These are phyloP conservation scores for Typhlomys cinereus DNA, from an alignment of 2,113 vertebrate species.

Conservation along the genomic window DNA sequence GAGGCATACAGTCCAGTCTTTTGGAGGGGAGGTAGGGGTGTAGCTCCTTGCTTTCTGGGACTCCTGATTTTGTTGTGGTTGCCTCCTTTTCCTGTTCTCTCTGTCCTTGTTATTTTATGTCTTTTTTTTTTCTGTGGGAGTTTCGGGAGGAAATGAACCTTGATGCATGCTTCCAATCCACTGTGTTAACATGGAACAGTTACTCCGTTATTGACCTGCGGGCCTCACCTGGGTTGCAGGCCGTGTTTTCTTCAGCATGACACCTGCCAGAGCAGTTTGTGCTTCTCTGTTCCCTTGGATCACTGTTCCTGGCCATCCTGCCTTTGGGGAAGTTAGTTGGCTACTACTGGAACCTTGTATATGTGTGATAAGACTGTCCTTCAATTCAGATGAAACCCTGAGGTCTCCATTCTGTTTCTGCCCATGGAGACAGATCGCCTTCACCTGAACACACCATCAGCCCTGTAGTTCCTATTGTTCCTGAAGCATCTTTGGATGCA, in stretches of 20 bases:
- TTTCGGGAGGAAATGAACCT: constrained; percentile 6
- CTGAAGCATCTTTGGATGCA: constrained; percentile 32
- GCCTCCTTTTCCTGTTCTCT: not conserved
- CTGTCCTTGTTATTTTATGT: not conserved
- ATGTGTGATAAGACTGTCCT: not conserved
- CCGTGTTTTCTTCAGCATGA: not conserved
- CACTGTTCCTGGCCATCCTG: not conserved
- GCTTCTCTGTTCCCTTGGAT: not conserved
- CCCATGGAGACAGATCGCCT: constrained; percentile 5
- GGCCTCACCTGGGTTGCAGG: not conserved
- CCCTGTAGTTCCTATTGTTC: constrained; percentile 20
- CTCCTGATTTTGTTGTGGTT: not conserved
- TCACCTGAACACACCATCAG: constrained; percentile 23
- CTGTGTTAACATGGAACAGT: not conserved
- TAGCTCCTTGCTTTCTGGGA: not conserved
- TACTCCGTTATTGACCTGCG: not conserved
- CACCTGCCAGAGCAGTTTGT: not conserved
- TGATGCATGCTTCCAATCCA: not conserved
- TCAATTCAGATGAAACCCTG: constrained; percentile 31
- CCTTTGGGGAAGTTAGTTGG: constrained; percentile 55
- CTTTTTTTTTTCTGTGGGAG: not conserved
- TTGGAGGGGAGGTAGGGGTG: not conserved
- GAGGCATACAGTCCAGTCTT: not conserved
- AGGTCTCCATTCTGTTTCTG: constrained; percentile 38
- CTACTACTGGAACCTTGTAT: not conserved